A percentile compares a stretch with the other conserved stretches of the same genome.
phyloP scores from a whole-genome alignment of 2,888 invertebrate genomes.

The Drosophila birchii region DNA sequence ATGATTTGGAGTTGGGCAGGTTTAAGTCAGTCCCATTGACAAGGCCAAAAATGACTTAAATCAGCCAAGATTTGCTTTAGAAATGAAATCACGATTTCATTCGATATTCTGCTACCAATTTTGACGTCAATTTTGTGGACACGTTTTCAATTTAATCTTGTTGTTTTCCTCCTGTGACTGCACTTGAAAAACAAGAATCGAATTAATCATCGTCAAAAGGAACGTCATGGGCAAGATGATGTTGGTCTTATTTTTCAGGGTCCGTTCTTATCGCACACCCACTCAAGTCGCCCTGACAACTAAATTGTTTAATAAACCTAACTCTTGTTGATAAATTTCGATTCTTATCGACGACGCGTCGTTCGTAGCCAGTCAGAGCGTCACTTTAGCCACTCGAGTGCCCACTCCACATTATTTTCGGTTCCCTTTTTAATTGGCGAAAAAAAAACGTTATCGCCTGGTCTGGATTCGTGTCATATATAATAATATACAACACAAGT shows the following conservation, averaged over 20 bases:
- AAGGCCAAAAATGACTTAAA: constrained; percentile 16
- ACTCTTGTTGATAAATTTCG: constrained; percentile 30
- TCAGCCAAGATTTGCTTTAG: constrained; percentile 4
- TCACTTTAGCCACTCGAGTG: constrained; percentile 44
- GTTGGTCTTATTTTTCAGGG: constrained; percentile 42
- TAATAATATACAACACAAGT: constrained; percentile 8
- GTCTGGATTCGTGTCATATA: constrained; percentile 20
- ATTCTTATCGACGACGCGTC: constrained; percentile 23
- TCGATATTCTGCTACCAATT: constrained; percentile 3
- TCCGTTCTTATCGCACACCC: constrained; percentile 49
- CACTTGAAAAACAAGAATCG: constrained; percentile 24
- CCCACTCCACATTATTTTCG: constrained; percentile 30
- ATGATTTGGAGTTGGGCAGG: constrained; percentile 5
- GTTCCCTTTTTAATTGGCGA: constrained; percentile 34
- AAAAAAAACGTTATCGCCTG: constrained; percentile 24
- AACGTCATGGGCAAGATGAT: constrained; percentile 44
- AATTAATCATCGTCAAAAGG: constrained; percentile 44
- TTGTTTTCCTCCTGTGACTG: background rate
- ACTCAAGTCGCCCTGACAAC: constrained; percentile 50
- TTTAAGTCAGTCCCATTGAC: constrained; percentile 11
- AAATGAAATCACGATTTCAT: constrained; percentile 6
- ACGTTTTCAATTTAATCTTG: constrained; percentile 45
- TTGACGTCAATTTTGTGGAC: constrained; percentile 55
- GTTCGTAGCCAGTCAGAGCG: constrained; percentile 27
- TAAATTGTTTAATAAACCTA: constrained; percentile 47